These are phyloP conservation scores for Rhodinocichla rosea DNA, from an alignment of 2,113 vertebrate genomes.

Conservation along the genomic window DNA sequence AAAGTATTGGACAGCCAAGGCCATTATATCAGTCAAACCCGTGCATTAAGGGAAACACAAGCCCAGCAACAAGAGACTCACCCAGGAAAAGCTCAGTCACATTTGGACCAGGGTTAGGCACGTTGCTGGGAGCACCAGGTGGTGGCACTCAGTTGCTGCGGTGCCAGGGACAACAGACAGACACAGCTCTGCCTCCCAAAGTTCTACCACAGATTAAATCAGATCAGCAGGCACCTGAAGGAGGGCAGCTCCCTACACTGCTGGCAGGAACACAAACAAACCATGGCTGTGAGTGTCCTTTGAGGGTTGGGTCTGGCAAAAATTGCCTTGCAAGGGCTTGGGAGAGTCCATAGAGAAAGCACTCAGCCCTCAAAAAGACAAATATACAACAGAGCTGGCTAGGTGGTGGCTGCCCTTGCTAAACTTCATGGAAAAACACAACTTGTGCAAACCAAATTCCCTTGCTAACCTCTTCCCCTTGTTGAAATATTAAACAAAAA, in stretches of 20 bases:
- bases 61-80: neutral
- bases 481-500: slow-evolving; percentile 74
- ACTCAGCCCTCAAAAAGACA: slow-evolving; percentile 58
- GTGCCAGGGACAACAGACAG: neutral
- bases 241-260: neutral
- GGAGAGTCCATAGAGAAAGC: slow-evolving; percentile 38
- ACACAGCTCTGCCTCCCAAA: neutral
- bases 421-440: slow-evolving; percentile 64
- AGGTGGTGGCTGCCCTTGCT: slow-evolving; percentile 57
- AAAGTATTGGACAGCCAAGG: neutral
- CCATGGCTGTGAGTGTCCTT: neutral
- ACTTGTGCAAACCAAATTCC: slow-evolving; percentile 57
- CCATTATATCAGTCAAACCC: accelerated
- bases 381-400: slow-evolving; percentile 56
- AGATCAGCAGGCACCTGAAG: neutral
- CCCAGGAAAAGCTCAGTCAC: neutral
- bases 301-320: neutral
- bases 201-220: neutral
- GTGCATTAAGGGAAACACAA: accelerated
- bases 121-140: neutral
- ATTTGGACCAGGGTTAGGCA: accelerated
- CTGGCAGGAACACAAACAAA: neutral
- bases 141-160: neutral
- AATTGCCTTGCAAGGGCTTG: slow-evolving; percentile 2
- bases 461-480: slow-evolving; percentile 68